These are phyloP conservation scores for Gadus chalcogrammus DNA, from an alignment of 2,113 vertebrate species.

Conservation along the genomic window DNA sequence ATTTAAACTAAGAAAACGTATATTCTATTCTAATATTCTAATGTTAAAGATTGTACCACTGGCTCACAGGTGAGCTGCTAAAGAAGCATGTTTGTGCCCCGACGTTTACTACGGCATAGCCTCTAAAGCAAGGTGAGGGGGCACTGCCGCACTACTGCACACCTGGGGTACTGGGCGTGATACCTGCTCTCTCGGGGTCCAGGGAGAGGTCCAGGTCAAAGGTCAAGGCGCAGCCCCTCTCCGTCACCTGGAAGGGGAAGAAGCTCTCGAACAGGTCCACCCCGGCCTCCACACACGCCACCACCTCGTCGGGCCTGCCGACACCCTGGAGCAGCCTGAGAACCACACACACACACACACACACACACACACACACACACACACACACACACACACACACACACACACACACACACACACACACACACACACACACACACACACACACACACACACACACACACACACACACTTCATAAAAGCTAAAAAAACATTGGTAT, in stretches of 20 bases:
- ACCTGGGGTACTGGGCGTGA: slow-evolving; percentile 55
- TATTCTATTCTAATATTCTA: too few species aligned
- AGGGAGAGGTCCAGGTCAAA: slow-evolving; percentile 76
- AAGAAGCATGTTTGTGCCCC: too few species aligned
- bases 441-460: too few species aligned
- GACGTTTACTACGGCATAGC: too few species aligned
- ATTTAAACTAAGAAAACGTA: too few species aligned
- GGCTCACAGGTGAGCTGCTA: too few species aligned
- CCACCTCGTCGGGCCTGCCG: slow-evolving; percentile 87
- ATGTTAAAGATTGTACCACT: too few species aligned
- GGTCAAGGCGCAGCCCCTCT: slow-evolving; percentile 86
- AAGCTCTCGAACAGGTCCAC: slow-evolving; percentile 95
- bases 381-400: neutral
- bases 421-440: too few species aligned
- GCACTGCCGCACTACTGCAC: slow-evolving; percentile 27
- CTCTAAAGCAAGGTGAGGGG: too few species aligned
- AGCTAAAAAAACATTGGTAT: too few species aligned
- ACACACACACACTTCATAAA: too few species aligned
- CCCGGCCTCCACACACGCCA: slow-evolving; percentile 85
- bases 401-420: neutral
- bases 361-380: slow-evolving; percentile 1
- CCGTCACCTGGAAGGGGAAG: slow-evolving; percentile 91
- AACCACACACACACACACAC: slow-evolving; percentile 10
- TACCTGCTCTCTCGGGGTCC: slow-evolving; percentile 82
- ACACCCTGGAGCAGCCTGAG: slow-evolving; percentile 86